phyloP scores from a whole-genome alignment of 2,113 vertebrate species.

The Ophthalmotilapia sp. region DNA sequence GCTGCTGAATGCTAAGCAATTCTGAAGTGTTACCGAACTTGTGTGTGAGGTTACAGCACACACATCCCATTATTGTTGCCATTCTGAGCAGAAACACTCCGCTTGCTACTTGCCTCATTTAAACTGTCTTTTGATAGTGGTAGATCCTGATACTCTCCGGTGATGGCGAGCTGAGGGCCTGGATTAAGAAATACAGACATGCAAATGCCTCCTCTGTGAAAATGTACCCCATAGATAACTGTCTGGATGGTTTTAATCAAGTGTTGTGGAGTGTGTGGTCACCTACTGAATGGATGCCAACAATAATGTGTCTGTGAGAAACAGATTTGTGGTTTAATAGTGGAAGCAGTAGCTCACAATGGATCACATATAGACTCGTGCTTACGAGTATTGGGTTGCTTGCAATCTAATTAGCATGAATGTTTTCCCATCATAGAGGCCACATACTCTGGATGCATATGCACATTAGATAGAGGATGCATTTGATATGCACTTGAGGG shows the following conservation, averaged over 20 bases:
- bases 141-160: neutral
- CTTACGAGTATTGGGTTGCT: conserved; percentile 1
- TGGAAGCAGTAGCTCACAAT: neutral
- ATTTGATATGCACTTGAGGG: neutral
- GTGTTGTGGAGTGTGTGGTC: conserved; percentile 3
- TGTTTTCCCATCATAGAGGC: neutral
- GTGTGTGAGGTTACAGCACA: neutral
- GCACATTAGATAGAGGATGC: neutral
- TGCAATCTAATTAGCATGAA: conserved; percentile 3
- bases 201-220: neutral
- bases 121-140: neutral
- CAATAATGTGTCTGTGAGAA: neutral
- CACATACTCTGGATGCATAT: neutral
- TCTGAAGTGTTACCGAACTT: conserved; percentile 13
- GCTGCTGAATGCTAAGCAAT: conserved; percentile 34
- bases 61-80: conserved; percentile 2
- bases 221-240: neutral
- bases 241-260: conserved; percentile 18
- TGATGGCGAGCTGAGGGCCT: neutral
- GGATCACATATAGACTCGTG: neutral
- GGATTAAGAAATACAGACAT: neutral
- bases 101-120: neutral
- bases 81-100: neutral
- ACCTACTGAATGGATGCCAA: neutral
- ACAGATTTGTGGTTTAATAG: conserved; percentile 24